A percentile compares a stretch with the other conserved stretches of the same genome.
These are phyloP conservation scores for Zaprionus davidi DNA, from an alignment of 1,140 invertebrate species.

Conservation along the genomic window DNA sequence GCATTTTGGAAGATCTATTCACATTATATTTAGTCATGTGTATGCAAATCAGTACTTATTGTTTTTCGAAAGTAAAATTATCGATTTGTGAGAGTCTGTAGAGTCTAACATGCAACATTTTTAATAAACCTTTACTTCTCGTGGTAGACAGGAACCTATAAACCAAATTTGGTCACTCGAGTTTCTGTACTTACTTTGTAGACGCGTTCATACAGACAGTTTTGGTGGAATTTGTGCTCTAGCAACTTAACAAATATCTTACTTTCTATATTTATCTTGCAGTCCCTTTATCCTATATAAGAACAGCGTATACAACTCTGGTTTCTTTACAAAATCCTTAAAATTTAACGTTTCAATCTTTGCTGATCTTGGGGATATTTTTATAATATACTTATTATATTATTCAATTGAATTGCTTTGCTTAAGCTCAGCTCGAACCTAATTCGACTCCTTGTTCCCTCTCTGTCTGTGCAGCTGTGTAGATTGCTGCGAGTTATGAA, in stretches of 20 bases:
- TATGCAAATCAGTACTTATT: background rate
- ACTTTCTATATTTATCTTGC: no score
- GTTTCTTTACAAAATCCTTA: background rate
- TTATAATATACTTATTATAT: constrained; percentile 1
- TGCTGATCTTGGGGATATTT: background rate
- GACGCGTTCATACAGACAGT: background rate
- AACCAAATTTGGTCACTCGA: background rate
- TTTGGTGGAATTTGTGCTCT: no score
- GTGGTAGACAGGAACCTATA: background rate
- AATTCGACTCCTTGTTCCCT: background rate
- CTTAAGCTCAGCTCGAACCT: constrained; percentile 34
- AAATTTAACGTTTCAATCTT: background rate
- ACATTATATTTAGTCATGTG: background rate
- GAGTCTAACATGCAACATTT: no score
- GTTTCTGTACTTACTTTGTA: background rate
- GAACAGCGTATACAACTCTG: background rate
- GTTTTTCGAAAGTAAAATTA: background rate
- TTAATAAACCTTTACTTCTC: fast-evolving
- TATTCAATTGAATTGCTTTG: constrained; percentile 40
- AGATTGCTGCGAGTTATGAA: constrained; percentile 38
- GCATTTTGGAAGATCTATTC: background rate
- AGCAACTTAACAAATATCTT: no score
- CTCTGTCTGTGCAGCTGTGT: background rate
- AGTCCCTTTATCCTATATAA: no score
- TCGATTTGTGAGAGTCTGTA: background rate